phyloP scores from a whole-genome alignment of 2,113 vertebrate species.

The Notechis scutatus region DNA sequence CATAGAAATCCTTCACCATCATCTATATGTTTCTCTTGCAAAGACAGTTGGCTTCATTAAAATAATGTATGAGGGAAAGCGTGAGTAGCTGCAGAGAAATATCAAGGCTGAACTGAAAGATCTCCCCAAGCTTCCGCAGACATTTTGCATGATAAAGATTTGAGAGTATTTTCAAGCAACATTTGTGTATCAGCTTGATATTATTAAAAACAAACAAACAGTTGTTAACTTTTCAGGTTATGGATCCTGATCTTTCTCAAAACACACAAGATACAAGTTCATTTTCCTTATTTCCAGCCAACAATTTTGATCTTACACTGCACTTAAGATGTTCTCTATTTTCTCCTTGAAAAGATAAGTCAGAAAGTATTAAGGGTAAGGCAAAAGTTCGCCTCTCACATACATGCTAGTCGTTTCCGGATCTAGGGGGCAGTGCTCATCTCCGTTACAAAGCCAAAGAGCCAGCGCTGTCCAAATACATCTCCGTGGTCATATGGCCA shows the following conservation, averaged over 20 bases:
- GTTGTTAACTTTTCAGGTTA: not conserved
- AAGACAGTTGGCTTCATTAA: not conserved
- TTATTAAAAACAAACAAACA: not conserved
- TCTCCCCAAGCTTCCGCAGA: not conserved
- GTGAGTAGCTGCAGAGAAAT: not conserved
- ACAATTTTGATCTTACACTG: not conserved
- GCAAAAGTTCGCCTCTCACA: too few relatives aligned
- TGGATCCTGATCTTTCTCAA: not conserved
- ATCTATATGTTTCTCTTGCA: not conserved
- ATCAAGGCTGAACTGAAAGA: not conserved
- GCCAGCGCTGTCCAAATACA: too few relatives aligned
- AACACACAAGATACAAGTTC: too few relatives aligned
- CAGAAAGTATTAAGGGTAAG: too few relatives aligned
- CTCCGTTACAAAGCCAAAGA: too few relatives aligned
- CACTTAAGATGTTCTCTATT: too few relatives aligned
- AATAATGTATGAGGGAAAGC: not conserved
- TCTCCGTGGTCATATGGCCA: too few relatives aligned
- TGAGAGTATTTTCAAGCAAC: not conserved
- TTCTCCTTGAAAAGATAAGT: too few relatives aligned
- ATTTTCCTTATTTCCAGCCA: not conserved
- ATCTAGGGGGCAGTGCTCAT: too few relatives aligned
- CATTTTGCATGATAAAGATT: not conserved
- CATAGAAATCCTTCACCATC: not conserved
- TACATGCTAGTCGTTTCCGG: too few relatives aligned
- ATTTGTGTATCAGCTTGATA: not conserved